Conservation (phyloP, 2,113 vertebrate genomes). For the Sebastes fasciatus region DNA sequence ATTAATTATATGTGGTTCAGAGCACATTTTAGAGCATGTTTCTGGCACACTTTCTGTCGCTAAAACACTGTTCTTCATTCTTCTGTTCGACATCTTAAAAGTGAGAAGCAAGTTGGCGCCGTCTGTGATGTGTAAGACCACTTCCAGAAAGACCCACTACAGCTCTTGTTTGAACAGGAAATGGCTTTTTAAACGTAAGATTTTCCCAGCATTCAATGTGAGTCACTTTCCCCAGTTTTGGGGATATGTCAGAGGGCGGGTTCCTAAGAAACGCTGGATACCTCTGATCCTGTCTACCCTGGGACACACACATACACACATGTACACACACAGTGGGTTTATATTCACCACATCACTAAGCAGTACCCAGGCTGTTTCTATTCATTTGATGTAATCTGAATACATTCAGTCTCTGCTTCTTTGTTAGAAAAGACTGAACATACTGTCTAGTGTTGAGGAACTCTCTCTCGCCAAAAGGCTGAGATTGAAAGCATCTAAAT, state of each 20-base stretch:
- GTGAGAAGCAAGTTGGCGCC: slow-evolving; percentile 33
- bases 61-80: not conserved
- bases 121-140: slow-evolving; percentile 24
- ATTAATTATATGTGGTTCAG: not conserved
- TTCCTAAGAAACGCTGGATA: slow-evolving; percentile 31
- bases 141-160: slow-evolving; percentile 46
- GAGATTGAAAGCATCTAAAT: slow-evolving; percentile 17
- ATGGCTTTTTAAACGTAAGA: slow-evolving; percentile 58
- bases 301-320: not conserved
- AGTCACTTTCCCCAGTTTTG: slow-evolving; percentile 68
- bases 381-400: slow-evolving; percentile 6
- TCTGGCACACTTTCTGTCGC: not conserved
- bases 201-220: slow-evolving; percentile 70
- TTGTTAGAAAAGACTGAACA: slow-evolving; percentile 1
- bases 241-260: slow-evolving; percentile 33
- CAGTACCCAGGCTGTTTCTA: slow-evolving; percentile 40
- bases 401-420: slow-evolving; percentile 27
- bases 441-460: slow-evolving; percentile 1
- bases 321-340: slow-evolving; percentile 1
- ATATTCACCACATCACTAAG: slow-evolving; percentile 14
- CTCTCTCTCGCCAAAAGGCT: slow-evolving; percentile 19
- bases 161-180: slow-evolving; percentile 63
- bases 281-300: slow-evolving; percentile 8
- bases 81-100: slow-evolving; percentile 11
- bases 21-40: not conserved